Percentiles rank a stretch among this genome's conserved stretches.
Evolutionary conservation across 2,888 invertebrate species (phyloP).

Genomic region (Heliconius cydno): DNA sequence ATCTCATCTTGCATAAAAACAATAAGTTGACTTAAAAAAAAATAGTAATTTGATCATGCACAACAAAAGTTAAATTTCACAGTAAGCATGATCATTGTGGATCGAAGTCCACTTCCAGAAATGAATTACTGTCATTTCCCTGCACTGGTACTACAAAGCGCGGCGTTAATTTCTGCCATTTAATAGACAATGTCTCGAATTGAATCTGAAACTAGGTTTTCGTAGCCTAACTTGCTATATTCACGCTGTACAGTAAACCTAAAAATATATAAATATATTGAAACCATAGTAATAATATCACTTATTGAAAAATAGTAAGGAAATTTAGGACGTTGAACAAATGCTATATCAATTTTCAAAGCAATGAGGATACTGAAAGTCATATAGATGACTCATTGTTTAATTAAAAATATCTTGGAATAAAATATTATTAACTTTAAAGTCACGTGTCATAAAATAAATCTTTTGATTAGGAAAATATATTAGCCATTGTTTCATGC

Average conservation of each 20-base stretch:
- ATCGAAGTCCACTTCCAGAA: no score
- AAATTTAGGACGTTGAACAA: neutral
- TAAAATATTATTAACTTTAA: neutral
- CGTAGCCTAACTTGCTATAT: neutral
- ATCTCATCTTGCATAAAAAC: no score
- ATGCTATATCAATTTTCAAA: neutral
- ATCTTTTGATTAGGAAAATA: constrained; percentile 1
- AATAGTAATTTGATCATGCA: no score
- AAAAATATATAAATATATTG: no score
- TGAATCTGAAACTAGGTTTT: neutral
- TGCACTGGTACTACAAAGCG: no score
- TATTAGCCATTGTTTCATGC: constrained; percentile 8
- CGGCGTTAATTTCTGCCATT: neutral
- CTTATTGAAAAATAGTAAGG: neutral
- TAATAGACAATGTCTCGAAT: neutral
- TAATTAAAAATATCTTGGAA: neutral
- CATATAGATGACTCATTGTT: neutral
- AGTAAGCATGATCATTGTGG: no score
- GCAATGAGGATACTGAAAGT: neutral
- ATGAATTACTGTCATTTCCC: no score
- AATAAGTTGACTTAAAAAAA: no score
- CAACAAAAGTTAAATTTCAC: no score
- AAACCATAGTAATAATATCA: neutral
- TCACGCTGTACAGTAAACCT: no score
- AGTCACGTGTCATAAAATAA: constrained; percentile 1